Evolutionary conservation across 2,113 vertebrate species (phyloP), one percentile per base, ranked within the genome.

Genomic region (Prunella fulvescens): DNA sequence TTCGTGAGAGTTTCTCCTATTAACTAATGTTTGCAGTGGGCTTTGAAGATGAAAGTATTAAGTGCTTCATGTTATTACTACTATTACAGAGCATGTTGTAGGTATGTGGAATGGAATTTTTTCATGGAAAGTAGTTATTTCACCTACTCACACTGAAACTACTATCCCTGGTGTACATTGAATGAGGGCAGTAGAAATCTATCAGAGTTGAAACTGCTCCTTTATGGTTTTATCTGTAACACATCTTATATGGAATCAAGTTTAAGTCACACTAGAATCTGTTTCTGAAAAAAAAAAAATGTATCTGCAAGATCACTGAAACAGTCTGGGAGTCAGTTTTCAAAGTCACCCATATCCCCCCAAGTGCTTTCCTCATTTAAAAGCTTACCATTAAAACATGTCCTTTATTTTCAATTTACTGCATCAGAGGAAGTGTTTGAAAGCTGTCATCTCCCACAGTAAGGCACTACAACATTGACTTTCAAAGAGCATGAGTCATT

Each of bases 381-480:
- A 90, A 78, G 22, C 51, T 87, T 84, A 50, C 14, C 28, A 29
- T 91, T 87, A 88, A 64, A 83, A 31, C 58, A 73, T 6, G 31
- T 88, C 33, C 62, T 89, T 81, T 96, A 81, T 92, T 87, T 92
- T 89, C 50, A 40, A 25, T 91, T 85, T 86, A 54, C 88, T 85
- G 54, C 58, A 37, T 80, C 35, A 62, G 33, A 82, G n/a, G 51
- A 76, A 94, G 66, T 42, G 19, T 88, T 95, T 95, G 74, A 90
- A 96, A 90, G 29, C 54, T 74, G 60, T 69, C 33, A 24, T 92
- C 47, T 93, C 45, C 39, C 64, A 51, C 54, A 54, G 62, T 90
- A 96, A 77, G 47, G 51, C 71, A 77, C 62, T 58, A 58, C 58
- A 93, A 70, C 47, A 54, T 3, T 58, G 79, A 77, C 62, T 88